A percentile compares a stretch with the other conserved stretches of the same genome.
These are phyloP conservation scores for Morone saxatilis DNA, from an alignment of 2,113 vertebrate genomes.

Conservation along the genomic window DNA sequence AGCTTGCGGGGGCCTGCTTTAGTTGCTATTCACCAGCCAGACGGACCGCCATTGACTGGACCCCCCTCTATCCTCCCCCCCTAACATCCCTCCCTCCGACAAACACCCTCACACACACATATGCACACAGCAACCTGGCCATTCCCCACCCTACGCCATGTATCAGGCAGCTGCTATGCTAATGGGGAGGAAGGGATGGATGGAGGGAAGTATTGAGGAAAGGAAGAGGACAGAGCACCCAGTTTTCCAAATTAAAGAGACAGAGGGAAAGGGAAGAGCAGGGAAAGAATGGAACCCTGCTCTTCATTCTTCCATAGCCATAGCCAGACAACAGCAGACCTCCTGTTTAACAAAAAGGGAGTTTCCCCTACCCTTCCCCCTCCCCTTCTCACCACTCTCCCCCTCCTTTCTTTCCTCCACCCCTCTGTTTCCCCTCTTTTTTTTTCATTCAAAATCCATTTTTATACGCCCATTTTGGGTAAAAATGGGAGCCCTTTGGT, in stretches of 20 bases:
- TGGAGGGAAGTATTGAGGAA: constrained; percentile 72
- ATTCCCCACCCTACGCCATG: constrained; percentile 87
- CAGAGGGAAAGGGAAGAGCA: constrained; percentile 71
- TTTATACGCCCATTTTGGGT: no score
- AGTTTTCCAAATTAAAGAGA: constrained; percentile 74
- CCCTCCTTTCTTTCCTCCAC: constrained; percentile 38
- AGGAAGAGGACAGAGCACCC: constrained; percentile 75
- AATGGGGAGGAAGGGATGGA: constrained; percentile 86
- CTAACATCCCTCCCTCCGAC: constrained; percentile 65
- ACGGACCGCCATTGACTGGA: constrained; percentile 86
- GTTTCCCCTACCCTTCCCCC: constrained; percentile 40
- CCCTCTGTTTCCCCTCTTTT: constrained; percentile 86
- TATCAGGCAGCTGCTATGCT: constrained; percentile 98
- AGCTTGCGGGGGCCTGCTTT: constrained; percentile 84
- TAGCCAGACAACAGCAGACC: constrained; percentile 84
- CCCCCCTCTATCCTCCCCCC: constrained; percentile 74
- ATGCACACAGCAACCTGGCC: constrained; percentile 81
- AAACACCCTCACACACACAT: constrained; percentile 77
- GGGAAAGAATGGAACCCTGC: constrained; percentile 82
- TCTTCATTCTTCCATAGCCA: constrained; percentile 88
- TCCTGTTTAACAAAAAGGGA: constrained; percentile 86
- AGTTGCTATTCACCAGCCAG: constrained; percentile 92
- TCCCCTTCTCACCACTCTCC: constrained; percentile 31
- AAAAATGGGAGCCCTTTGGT: no score
- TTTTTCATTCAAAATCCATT: constrained; percentile 96